Evolutionary conservation across 1,140 invertebrate species (phyloP).

Genomic region (Lutraria rhynchaena): DNA sequence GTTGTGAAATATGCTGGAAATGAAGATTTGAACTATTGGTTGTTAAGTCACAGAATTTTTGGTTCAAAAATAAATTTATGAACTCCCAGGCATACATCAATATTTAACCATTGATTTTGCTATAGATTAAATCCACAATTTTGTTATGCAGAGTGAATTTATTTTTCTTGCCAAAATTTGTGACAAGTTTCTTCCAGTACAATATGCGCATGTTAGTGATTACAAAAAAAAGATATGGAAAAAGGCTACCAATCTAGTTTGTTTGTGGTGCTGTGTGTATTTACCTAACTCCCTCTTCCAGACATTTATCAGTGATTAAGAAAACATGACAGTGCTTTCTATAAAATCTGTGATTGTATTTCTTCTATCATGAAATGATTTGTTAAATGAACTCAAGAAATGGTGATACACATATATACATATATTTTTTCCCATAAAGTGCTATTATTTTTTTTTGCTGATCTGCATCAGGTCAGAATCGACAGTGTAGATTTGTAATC

Average conservation of each 20-base stretch:
- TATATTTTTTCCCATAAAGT: constrained; percentile 35
- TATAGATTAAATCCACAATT: too few species aligned
- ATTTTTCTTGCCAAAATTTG: not conserved
- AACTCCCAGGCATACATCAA: too few species aligned
- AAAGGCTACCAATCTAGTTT: not conserved
- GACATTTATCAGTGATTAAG: not conserved
- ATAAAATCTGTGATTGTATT: constrained; percentile 19
- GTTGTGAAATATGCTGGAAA: not conserved
- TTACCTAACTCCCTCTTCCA: not conserved
- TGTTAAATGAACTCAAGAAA: too few species aligned
- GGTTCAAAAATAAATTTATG: too few species aligned
- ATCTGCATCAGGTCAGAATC: too few species aligned
- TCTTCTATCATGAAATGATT: constrained; percentile 7
- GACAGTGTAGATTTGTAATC: not conserved
- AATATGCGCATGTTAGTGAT: not conserved
- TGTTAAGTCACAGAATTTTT: too few species aligned
- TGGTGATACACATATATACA: too few species aligned
- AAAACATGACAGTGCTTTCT: constrained; percentile 14
- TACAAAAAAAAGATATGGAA: not conserved
- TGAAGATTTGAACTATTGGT: too few species aligned
- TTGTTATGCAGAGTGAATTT: not conserved
- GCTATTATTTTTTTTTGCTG: constrained; percentile 12
- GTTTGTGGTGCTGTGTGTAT: not conserved
- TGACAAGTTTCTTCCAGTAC: not conserved
- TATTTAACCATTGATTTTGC: too few species aligned